Base-by-base conservation (phyloP, 1,140 invertebrate species). In the Eupristina koningsbergeri region DNA sequence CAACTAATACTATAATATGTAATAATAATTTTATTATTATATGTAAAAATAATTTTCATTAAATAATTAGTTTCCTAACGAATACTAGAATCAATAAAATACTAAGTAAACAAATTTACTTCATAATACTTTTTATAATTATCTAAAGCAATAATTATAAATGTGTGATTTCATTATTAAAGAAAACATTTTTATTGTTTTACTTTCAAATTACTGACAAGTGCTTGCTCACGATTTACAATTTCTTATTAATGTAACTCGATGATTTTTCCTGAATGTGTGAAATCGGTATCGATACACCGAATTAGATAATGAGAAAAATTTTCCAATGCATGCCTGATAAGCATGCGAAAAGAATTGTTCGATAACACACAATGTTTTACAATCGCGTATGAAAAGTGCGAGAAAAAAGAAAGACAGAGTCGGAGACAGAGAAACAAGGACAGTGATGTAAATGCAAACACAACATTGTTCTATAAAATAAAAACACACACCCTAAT, bases 341-440 rank as follows among this genome's bases (percentile, higher is more conserved):
- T 84, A 84, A 85, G 80, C 29, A 1, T 26, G 71, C 64, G 34
- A 85, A 81, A 85, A 75, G 78, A 85, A 85, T 80, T 39, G 19
- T 34, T 41, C 75, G 86, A 86, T 84, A 87, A 88, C 83, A 82
- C 86, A 86, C 84, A 84, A 75, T 80, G 83, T 73, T 84, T 50
- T 64, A 31, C 34, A 50, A 29, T 71, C 22, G 47, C 26, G 39
- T 22, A 34, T 61, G 36, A 41, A 63, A 64, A 75, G 58, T 39
- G 26, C 5, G n/a, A n/a, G n/a, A 39, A 53, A 67, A 45, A 76
- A 84, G 39, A 74, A 73, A 73, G 50, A 58, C 26, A 73, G 50
- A 69, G 39, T 7, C 29, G 31, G 61, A 82, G 73, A 74, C 81
- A 36, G 61, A 53, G 15, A 75, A 73, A 83, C 76, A 50, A 79